Percentiles rank a stretch among this genome's conserved stretches.
Evolutionary conservation across 2,113 vertebrate genomes (phyloP).

Genomic region (Dipodomys ordii): DNA sequence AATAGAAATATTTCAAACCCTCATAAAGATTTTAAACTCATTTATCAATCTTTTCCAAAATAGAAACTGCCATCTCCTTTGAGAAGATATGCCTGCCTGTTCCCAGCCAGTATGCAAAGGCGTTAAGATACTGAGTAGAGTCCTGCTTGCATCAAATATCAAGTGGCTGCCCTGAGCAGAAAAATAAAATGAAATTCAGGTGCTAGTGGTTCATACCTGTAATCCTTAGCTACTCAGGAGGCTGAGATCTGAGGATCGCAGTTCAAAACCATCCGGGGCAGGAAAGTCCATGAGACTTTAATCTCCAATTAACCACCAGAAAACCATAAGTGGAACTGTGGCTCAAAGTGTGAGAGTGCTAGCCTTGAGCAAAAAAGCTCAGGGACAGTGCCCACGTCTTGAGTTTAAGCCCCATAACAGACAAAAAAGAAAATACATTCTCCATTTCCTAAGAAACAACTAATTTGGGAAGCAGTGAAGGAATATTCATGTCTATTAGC

Average conservation of each 20-base stretch:
- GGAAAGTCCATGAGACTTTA: too few species aligned
- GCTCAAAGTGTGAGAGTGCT: too few species aligned
- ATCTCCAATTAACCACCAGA: too few species aligned
- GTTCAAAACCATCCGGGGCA: too few species aligned
- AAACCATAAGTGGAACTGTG: too few species aligned
- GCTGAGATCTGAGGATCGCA: too few species aligned
- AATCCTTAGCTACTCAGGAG: too few species aligned
- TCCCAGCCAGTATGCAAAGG: background rate
- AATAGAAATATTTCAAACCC: background rate
- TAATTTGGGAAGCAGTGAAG: constrained; percentile 16
- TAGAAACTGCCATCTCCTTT: background rate
- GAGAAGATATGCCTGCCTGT: background rate
- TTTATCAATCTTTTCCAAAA: constrained; percentile 5
- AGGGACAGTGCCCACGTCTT: too few species aligned
- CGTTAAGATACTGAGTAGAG: background rate
- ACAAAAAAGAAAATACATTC: background rate
- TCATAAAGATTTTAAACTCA: background rate
- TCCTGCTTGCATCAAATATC: background rate
- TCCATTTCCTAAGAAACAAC: constrained; percentile 7
- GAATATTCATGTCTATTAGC: background rate
- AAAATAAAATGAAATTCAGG: background rate
- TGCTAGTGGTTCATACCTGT: too few species aligned
- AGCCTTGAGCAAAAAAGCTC: too few species aligned
- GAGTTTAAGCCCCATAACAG: too few species aligned
- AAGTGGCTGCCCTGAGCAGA: background rate